Base-by-base conservation (phyloP, 1,140 invertebrate genomes). In the Arctopsyche grandis region DNA sequence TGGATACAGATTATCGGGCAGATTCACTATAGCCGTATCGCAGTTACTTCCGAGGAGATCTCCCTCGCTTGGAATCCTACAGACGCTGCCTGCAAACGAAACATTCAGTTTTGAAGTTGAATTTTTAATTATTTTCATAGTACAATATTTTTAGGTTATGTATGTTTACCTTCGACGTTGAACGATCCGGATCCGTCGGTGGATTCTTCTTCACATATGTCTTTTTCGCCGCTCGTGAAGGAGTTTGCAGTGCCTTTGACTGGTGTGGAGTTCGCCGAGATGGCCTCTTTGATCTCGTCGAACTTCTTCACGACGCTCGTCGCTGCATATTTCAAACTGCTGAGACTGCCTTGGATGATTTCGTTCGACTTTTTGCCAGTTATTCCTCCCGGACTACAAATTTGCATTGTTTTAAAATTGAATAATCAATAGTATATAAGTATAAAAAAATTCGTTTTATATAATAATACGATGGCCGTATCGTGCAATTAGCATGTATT, bases 241-340 rank as follows among this genome's bases (percentile, higher is more conserved):
- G 86, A 86, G 0, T 85, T 85, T 5, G 86, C 85, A 0, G 87
- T 86, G 0, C 91, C 89, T 86, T 95, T 95, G 5, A 95, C 92
- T 0, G 95, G 95, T 24, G 94, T 96, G n/a, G 92, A 93, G 75
- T 93, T 95, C 0, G 93, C 93, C 4, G 94, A 95, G 80, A 98
- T 96, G 10, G 95, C 95, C 85, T 96, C 96, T 86, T 97, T 97
- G 84, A 98, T 93, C 87, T 97, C 96, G 84, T 96, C 96, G 78
- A 97, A 93, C 85, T 97, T 98, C 83, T 95, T 96, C 12, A 92
- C 94, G 75, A 97, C 91, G 48, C 93, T 93, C 19, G 91, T 96
- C 0, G 96, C 95, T 0, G 95, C 96, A 38, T 93, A 94, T 85
- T 96, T 96, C 16, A 96, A 89, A 84, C 94, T 95, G 84, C 93